These are phyloP conservation scores for Anastatus disparis DNA, from an alignment of 1,140 invertebrate genomes.

Conservation along the genomic window DNA sequence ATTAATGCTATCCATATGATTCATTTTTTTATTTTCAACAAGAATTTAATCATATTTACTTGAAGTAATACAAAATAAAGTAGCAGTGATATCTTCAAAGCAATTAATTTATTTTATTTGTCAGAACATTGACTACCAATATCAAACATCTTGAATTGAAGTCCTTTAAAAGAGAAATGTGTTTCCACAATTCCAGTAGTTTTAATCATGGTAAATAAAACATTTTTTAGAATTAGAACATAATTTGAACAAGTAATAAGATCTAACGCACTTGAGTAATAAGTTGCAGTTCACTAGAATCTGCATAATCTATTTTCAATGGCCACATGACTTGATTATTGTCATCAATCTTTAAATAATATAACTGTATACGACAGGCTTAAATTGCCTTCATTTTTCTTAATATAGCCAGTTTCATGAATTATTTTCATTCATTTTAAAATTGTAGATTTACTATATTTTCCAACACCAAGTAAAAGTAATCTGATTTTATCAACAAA, in stretches of 20 bases:
- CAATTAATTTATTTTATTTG: constrained; percentile 97
- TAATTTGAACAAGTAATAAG: constrained; percentile 83
- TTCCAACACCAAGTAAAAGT: constrained; percentile 84
- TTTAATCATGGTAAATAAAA: constrained; percentile 91
- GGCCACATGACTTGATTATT: constrained; percentile 95
- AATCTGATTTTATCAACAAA: constrained; percentile 90
- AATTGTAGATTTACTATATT: constrained; percentile 85
- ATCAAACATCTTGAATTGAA: constrained; percentile 95
- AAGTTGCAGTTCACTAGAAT: constrained; percentile 84
- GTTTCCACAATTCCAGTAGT: constrained; percentile 96
- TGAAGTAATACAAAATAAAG: constrained; percentile 96
- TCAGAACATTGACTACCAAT: constrained; percentile 94
- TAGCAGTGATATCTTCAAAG: constrained; percentile 95
- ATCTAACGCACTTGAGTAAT: constrained; percentile 87
- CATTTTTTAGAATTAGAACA: constrained; percentile 92
- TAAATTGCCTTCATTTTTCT: constrained; percentile 94
- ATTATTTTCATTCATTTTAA: constrained; percentile 97
- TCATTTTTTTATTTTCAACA: too few relatives aligned
- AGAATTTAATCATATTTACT: constrained; percentile 81
- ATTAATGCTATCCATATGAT: too few relatives aligned
- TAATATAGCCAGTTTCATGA: constrained; percentile 92
- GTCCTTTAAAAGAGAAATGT: constrained; percentile 90
- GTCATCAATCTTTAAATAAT: constrained; percentile 90
- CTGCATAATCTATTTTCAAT: constrained; percentile 89
- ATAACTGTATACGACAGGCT: constrained; percentile 94